Conservation (phyloP, 2,797 vertebrate genomes). For the Darevskia nairensis region DNA sequence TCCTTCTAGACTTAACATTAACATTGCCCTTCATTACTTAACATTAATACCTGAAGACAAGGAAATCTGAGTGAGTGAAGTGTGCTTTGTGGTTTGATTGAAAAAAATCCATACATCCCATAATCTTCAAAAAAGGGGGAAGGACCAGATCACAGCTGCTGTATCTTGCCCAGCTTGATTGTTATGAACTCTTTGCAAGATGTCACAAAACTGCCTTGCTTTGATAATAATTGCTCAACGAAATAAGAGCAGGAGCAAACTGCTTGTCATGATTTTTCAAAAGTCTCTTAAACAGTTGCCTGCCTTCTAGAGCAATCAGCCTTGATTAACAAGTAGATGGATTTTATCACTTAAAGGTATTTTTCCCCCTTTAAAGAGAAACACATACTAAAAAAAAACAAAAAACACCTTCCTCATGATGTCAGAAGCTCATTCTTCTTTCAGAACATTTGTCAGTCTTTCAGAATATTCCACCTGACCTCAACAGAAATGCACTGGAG, state of each 20-base stretch:
- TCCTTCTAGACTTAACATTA: not conserved
- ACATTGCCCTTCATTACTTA: not conserved
- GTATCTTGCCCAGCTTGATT: slow-evolving; percentile 17
- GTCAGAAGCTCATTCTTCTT: not conserved
- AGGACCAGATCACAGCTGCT: not conserved
- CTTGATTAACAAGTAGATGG: slow-evolving; percentile 40
- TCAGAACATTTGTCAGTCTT: not conserved
- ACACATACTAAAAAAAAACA: not conserved
- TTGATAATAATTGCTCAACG: slow-evolving; percentile 31
- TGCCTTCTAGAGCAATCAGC: slow-evolving; percentile 36
- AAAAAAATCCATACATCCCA: not conserved
- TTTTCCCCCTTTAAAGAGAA: not conserved
- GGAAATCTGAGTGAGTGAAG: not conserved
- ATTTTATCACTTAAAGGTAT: slow-evolving; percentile 25
- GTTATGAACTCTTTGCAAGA: slow-evolving; percentile 2
- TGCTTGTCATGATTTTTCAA: slow-evolving; percentile 8
- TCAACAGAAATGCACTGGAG: not conserved
- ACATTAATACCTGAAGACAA: not conserved
- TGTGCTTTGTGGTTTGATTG: not conserved
- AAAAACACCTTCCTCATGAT: not conserved
- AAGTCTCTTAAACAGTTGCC: slow-evolving; percentile 10
- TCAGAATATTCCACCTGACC: not conserved
- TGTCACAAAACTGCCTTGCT: slow-evolving; percentile 11
- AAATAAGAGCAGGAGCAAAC: not conserved
- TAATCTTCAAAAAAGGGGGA: not conserved